Percentiles rank a stretch among this genome's conserved stretches.
Evolutionary conservation across 2,113 vertebrate genomes (phyloP).

Genomic region (Peucedramus taeniatus): DNA sequence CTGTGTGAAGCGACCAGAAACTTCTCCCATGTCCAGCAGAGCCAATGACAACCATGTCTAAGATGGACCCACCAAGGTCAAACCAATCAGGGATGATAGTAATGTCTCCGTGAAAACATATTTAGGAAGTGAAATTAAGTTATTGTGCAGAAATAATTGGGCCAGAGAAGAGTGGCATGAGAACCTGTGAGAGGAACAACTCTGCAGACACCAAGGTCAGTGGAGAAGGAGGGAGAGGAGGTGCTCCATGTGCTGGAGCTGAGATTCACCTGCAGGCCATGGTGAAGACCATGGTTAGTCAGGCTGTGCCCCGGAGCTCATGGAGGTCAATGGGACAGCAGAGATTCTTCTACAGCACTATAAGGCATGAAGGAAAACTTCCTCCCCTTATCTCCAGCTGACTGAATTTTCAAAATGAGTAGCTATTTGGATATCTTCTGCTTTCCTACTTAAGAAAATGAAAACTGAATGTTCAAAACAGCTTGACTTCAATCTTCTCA

Average conservation of each 20-base stretch:
- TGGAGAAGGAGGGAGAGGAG: not conserved
- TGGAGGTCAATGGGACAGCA: rapidly evolving
- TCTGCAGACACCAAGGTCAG: not conserved
- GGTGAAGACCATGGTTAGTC: not conserved
- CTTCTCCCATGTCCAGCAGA: not conserved
- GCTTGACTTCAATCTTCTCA: not conserved
- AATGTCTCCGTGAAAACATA: not conserved
- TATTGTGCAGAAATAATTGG: rapidly evolving
- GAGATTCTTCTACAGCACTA: not conserved
- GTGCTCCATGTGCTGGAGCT: not conserved
- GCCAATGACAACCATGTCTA: rapidly evolving
- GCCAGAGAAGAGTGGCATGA: not conserved
- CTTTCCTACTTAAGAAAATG: not conserved
- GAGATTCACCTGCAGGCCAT: not conserved
- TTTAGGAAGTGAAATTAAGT: not conserved
- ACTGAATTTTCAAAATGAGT: not conserved
- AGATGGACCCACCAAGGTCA: not conserved
- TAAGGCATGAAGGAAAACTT: not conserved
- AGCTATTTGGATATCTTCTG: not conserved
- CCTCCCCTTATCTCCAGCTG: not conserved
- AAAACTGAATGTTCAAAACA: not conserved
- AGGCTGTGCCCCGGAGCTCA: not conserved
- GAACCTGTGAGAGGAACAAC: not conserved
- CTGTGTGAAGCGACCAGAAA: not conserved
- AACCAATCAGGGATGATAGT: not conserved